Conservation (phyloP, 2,797 vertebrate species). For the Crocidura indochinensis region DNA sequence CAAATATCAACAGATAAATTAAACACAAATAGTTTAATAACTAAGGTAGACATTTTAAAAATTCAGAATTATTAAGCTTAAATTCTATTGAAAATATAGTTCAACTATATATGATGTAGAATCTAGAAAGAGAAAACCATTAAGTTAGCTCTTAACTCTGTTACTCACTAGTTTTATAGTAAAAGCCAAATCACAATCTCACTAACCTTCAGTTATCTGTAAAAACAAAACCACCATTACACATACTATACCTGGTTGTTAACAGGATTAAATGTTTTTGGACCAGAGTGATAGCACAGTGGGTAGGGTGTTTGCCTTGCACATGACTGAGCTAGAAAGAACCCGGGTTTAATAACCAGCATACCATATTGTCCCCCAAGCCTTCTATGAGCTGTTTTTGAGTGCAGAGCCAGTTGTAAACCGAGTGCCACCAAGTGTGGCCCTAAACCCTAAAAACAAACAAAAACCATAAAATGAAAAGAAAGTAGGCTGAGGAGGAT, state of each 20-base stretch:
- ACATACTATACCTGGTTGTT: neutral
- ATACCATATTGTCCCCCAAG: no score
- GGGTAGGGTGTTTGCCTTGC: no score
- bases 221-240: slow-evolving; percentile 7
- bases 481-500: no score
- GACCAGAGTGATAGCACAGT: no score
- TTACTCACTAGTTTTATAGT: neutral
- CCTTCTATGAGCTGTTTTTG: no score
- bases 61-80: neutral
- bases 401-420: no score
- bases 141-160: neutral
- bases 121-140: neutral
- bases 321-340: no score
- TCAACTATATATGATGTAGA: neutral
- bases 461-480: no score
- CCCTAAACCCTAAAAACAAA: no score
- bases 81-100: neutral
- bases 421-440: no score
- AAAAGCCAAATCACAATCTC: neutral
- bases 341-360: no score
- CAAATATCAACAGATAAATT: slow-evolving; percentile 1
- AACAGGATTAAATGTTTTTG: neutral
- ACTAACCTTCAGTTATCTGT: neutral
- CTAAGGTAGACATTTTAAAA: neutral
- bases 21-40: slow-evolving; percentile 7